phyloP scores from a whole-genome alignment of 2,113 vertebrate genomes.

The Athene cunicularia region DNA sequence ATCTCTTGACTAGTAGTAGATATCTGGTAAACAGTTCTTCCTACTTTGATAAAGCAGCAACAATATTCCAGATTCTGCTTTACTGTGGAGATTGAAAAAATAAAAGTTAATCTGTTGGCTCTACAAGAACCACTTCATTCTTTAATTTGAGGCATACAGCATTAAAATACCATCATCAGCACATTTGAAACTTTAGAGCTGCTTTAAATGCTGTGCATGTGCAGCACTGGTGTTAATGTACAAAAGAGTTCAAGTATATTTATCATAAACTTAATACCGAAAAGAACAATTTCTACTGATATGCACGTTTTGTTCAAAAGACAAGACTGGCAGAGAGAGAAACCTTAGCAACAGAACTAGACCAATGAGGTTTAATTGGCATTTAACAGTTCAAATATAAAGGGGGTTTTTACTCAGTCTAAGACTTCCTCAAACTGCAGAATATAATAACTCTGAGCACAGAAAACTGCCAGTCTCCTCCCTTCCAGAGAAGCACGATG shows the following conservation, averaged over 20 bases:
- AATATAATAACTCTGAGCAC: background rate
- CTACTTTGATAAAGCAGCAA: background rate
- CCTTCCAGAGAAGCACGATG: background rate
- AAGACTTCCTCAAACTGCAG: background rate
- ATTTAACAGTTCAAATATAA: background rate
- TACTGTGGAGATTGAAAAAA: background rate
- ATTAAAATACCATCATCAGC: background rate
- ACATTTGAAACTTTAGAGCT: background rate
- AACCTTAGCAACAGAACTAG: background rate
- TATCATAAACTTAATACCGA: background rate
- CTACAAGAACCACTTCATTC: background rate
- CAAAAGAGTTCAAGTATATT: background rate
- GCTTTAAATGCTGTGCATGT: background rate
- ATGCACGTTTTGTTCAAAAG: background rate
- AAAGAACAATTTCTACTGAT: background rate
- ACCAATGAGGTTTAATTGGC: background rate
- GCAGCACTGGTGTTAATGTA: background rate
- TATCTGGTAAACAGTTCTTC: background rate
- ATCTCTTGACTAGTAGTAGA: background rate
- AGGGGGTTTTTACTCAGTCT: background rate
- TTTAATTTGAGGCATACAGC: background rate
- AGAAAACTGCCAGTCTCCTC: background rate
- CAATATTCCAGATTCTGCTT: background rate
- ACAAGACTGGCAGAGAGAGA: background rate
- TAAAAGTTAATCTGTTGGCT: background rate